Evolutionary conservation across 2,888 invertebrate genomes (phyloP).

Genomic region (Heliconius hortense): DNA sequence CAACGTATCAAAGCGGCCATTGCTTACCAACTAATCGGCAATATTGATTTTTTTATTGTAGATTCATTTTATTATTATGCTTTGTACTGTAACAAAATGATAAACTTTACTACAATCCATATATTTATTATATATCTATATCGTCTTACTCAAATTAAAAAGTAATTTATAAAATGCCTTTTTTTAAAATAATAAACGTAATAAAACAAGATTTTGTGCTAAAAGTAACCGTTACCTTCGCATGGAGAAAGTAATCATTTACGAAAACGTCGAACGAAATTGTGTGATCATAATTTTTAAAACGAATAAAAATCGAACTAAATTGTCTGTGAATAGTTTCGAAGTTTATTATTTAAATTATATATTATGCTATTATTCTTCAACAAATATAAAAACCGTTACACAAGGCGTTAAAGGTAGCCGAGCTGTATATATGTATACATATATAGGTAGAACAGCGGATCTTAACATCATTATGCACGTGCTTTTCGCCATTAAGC

Average conservation of each 20-base stretch:
- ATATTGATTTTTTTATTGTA: background rate
- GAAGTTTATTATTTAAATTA: background rate
- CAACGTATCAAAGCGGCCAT: background rate
- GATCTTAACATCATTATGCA: constrained; percentile 45
- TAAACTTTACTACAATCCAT: too few relatives aligned
- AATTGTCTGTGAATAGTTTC: background rate
- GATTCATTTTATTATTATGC: background rate
- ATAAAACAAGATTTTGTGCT: background rate
- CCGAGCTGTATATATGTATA: background rate
- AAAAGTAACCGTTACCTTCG: background rate
- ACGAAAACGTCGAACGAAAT: background rate
- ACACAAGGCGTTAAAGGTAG: constrained; percentile 5
- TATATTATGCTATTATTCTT: background rate
- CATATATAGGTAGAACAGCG: constrained; percentile 8
- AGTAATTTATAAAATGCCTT: too few relatives aligned
- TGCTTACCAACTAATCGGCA: background rate
- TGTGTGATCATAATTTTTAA: background rate
- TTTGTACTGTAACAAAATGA: background rate
- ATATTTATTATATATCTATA: background rate
- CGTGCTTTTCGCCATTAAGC: constrained; percentile 50
- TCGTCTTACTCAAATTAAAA: too few relatives aligned
- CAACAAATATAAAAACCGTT: constrained; percentile 12
- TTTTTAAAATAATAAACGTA: too few relatives aligned
- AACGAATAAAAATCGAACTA: background rate
- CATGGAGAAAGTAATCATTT: background rate